These are phyloP conservation scores for Hermatobates lingyangjiaoensis DNA, from an alignment of 1,140 invertebrate species.

Conservation along the genomic window DNA sequence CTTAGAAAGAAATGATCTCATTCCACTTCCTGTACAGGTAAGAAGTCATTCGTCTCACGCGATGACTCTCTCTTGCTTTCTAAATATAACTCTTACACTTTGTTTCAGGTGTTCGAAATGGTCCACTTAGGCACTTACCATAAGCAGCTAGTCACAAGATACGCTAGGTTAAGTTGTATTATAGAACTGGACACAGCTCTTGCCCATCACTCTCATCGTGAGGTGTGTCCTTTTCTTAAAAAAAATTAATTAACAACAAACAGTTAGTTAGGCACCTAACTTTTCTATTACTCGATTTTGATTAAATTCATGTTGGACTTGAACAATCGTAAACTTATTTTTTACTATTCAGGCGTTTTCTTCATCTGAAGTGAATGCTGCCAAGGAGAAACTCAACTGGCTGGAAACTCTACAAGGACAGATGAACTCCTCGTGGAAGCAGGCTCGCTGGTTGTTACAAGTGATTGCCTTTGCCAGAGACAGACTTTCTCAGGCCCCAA, in stretches of 20 bases:
- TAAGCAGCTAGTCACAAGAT: constrained; percentile 64
- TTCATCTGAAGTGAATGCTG: constrained; percentile 58
- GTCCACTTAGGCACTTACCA: constrained; percentile 83
- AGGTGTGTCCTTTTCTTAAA: constrained; percentile 33
- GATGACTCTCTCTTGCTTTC: too few relatives aligned
- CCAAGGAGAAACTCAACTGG: constrained; percentile 63
- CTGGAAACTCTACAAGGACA: constrained; percentile 64
- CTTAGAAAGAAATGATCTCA: constrained; percentile 54
- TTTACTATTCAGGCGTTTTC: constrained; percentile 53
- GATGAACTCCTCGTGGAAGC: constrained; percentile 74
- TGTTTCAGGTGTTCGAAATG: constrained; percentile 54
- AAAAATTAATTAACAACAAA: too few relatives aligned
- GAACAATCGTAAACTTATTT: background rate
- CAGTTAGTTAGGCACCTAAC: too few relatives aligned
- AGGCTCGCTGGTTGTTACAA: constrained; percentile 85
- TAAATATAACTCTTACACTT: too few relatives aligned
- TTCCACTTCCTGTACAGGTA: constrained; percentile 68
- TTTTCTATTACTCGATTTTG: too few relatives aligned
- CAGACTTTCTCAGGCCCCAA: constrained; percentile 28
- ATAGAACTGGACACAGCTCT: constrained; percentile 79
- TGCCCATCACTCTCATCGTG: constrained; percentile 76
- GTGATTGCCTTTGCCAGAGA: constrained; percentile 81
- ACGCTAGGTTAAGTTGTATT: constrained; percentile 76
- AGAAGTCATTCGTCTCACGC: too few relatives aligned
- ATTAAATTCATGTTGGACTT: too few relatives aligned